Percentiles rank a stretch among this genome's conserved stretches.
These are phyloP conservation scores for Hybos culiciformis DNA, from an alignment of 2,888 invertebrate species.

Conservation along the genomic window DNA sequence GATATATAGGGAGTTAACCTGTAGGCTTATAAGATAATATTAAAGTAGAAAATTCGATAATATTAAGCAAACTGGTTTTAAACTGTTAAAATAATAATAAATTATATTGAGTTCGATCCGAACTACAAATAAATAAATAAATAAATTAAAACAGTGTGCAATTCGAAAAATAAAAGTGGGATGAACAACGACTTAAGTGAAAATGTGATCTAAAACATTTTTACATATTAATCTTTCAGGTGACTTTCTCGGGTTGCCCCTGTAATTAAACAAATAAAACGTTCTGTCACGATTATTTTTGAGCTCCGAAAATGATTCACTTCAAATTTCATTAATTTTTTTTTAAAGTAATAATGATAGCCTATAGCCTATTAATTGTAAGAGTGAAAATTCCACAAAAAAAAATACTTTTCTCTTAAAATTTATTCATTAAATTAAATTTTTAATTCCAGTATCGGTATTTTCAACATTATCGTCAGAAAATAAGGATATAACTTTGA, in stretches of 20 bases:
- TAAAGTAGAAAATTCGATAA: neutral
- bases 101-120: no score
- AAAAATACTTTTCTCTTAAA: neutral
- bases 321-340: constrained; percentile 1
- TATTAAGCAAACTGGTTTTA: neutral
- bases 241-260: no score
- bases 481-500: constrained; percentile 58
- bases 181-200: no score
- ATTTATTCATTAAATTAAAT: neutral
- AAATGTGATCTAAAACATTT: no score
- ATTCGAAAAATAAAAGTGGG: no score
- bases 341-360: neutral
- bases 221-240: no score
- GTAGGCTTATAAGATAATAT: neutral
- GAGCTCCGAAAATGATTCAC: no score
- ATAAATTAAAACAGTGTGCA: no score
- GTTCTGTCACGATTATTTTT: no score
- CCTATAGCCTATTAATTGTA: no score
- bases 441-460: constrained; percentile 36
- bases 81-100: neutral
- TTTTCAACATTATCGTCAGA: constrained; percentile 56
- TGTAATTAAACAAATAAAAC: no score
- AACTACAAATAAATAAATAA: neutral
- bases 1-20: neutral
- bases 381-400: no score